These are phyloP conservation scores for Cnemophilus loriae DNA, from an alignment of 2,113 vertebrate genomes.

Conservation along the genomic window DNA sequence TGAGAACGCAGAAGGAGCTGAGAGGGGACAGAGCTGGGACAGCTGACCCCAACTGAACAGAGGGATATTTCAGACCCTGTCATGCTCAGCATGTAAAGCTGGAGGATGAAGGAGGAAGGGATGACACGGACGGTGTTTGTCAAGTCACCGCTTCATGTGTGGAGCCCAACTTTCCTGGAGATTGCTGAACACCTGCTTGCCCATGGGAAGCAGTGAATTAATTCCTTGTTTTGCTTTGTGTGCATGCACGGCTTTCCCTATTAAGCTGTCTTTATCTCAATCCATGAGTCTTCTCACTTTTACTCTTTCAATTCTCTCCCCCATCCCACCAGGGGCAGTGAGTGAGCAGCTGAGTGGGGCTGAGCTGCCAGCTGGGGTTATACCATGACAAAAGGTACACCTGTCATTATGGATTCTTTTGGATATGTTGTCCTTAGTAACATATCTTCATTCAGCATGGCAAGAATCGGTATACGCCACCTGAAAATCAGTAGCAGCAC, in stretches of 20 bases:
- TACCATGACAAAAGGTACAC: not conserved
- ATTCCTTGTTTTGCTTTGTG: not conserved
- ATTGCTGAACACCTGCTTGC: not conserved
- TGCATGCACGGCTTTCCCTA: not conserved
- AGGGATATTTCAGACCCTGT: not conserved
- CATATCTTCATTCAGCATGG: not conserved
- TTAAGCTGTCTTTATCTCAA: not conserved
- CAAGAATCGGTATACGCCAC: not conserved
- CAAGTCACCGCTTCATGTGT: rapidly evolving
- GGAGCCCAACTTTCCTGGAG: not conserved
- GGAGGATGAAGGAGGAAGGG: not conserved
- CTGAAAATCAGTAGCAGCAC: not conserved
- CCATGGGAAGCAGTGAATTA: not conserved
- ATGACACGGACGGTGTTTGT: not conserved
- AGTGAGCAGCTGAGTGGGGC: not conserved
- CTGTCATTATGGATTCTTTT: not conserved
- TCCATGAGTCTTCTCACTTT: not conserved
- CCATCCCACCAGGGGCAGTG: not conserved
- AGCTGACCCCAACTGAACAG: not conserved
- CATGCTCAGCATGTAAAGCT: not conserved
- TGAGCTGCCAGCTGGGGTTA: not conserved
- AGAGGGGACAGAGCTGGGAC: not conserved
- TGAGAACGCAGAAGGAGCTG: not conserved
- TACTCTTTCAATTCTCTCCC: not conserved
- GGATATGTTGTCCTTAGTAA: not conserved